Base-by-base conservation (phyloP, 2,113 vertebrate species). In the Deroptyus accipitrinus region DNA sequence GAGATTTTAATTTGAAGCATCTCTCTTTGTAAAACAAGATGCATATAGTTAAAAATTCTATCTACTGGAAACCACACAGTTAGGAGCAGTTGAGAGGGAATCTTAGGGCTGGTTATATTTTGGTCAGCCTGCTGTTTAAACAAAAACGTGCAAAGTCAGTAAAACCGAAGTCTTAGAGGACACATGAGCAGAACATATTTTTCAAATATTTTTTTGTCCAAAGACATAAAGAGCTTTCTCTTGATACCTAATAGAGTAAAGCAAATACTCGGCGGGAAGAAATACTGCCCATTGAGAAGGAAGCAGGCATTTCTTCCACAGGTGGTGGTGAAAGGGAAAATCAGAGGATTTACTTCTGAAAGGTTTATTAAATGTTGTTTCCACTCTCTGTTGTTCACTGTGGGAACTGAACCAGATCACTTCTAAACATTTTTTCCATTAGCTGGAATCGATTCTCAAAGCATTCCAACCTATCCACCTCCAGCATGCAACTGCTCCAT, bases 391-490 rank as follows among this genome's bases (percentile, higher is more conserved):
- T 88, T 94, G 95, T 90, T 96, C 91, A 95, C 92, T 92, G 92
- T 90, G 92, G 93, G 95, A 97, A 97, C 11, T 10, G 95, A 88
- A 91, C 78, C 55, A 69, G 70, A 79, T 94, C 96, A 95, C 92
- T 97, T 96, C 70, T 80, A 97, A 96, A 96, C 90, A 90, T 89
- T 96, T 96, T 95, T 92, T 96, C 96, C 97, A 97, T 97, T 98
- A 98, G 97, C 64, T 79, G 35, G 63, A 91, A 98, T 97, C 7
- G 39, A 98, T 97, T 97, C 91, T 90, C 94, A 95, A 95, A 97
- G 95, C 94, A 96, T 96, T 96, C 93, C 86, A 94, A 96, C 95
- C 93, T 37, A 11, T 72, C 91, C 88, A 95, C 85, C 95, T 94
- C 66, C 76, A 96, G 68, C 52, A 73, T 85, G 31, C 57, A 95